A percentile compares a stretch with the other conserved stretches of the same genome.
Evolutionary conservation across 2,888 invertebrate species (phyloP).

Genomic region (Choreutis nemorana): DNA sequence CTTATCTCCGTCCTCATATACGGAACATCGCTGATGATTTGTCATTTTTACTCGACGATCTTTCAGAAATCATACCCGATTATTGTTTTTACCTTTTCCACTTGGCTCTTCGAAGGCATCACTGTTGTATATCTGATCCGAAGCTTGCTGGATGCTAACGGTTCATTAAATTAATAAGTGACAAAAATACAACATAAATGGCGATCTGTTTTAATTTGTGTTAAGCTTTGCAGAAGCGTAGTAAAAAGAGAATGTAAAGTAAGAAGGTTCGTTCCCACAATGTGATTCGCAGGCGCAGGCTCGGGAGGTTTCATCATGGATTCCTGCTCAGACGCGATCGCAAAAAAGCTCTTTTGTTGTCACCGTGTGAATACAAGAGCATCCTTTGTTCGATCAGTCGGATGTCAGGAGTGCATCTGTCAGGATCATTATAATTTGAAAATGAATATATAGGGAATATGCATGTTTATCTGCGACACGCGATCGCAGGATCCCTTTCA

Average conservation of each 20-base stretch:
- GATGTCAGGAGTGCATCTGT: slow-evolving; percentile 49
- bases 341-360: slow-evolving; percentile 47
- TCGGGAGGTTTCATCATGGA: slow-evolving; percentile 43
- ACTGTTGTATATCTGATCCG: too few species aligned
- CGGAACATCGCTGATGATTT: too few species aligned
- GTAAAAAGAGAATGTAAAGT: too few species aligned
- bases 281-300: slow-evolving; percentile 46
- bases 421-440: slow-evolving; percentile 35
- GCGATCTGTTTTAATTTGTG: too few species aligned
- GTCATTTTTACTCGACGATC: too few species aligned
- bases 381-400: slow-evolving; percentile 36
- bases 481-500: slow-evolving; percentile 15
- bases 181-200: too few species aligned
- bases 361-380: slow-evolving; percentile 48
- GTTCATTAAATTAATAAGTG: too few species aligned
- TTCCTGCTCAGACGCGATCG: slow-evolving; percentile 17
- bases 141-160: too few species aligned
- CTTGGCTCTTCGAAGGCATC: too few species aligned
- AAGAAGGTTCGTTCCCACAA: slow-evolving; percentile 36
- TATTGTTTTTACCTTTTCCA: too few species aligned
- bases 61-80: too few species aligned
- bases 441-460: slow-evolving; percentile 16
- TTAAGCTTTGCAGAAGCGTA: too few species aligned
- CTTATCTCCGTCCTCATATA: slow-evolving; percentile 15
- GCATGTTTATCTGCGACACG: slow-evolving; percentile 15